These are phyloP conservation scores for Pomatostomus ruficeps DNA, from an alignment of 2,113 vertebrate genomes.

Conservation along the genomic window DNA sequence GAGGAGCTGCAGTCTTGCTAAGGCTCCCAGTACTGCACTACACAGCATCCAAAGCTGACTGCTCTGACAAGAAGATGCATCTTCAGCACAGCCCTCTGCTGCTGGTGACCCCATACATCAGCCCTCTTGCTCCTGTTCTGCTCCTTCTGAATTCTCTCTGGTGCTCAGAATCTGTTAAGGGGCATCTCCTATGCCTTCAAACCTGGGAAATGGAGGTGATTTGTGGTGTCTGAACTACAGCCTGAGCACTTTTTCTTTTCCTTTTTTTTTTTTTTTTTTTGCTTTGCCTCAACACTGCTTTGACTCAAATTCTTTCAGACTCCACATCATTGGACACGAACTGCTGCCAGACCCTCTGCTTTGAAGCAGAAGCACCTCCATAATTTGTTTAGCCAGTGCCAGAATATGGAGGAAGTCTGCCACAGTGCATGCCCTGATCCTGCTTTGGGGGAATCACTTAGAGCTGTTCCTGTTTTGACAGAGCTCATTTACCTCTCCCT, in stretches of 20 bases:
- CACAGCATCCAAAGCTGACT: neutral
- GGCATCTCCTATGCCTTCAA: neutral
- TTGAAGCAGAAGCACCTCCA: neutral
- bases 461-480: conserved; percentile 42
- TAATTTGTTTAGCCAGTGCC: neutral
- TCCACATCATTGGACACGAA: neutral
- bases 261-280: neutral
- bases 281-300: neutral
- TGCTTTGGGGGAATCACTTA: conserved; percentile 34
- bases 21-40: neutral
- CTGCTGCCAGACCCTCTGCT: neutral
- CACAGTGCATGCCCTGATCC: neutral
- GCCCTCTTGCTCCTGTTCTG: neutral
- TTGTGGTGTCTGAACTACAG: neutral
- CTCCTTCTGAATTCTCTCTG: neutral
- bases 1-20: neutral
- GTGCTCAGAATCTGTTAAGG: neutral
- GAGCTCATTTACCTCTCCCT: conserved; percentile 50
- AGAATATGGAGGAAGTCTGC: conserved; percentile 8
- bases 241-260: neutral
- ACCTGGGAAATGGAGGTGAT: neutral
- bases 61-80: neutral
- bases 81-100: neutral
- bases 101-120: neutral
- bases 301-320: neutral